Conservation (phyloP, 2,888 invertebrate species). For the Beris chalybata region DNA sequence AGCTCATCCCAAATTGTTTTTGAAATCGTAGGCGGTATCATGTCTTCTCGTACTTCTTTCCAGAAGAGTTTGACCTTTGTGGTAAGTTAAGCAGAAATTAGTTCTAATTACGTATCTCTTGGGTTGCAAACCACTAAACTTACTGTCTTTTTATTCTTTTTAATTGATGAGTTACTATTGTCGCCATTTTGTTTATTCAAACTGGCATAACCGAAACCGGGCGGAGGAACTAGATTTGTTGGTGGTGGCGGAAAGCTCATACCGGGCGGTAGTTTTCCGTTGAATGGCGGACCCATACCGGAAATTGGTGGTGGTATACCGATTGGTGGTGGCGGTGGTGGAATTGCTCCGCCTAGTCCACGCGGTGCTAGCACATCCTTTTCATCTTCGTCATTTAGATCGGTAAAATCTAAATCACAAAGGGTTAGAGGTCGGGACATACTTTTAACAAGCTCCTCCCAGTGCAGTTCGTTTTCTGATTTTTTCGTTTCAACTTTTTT, state of each 20-base stretch:
- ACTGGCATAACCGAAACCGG: conserved; percentile 56
- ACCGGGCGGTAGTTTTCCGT: conserved; percentile 49
- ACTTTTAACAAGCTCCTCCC: conserved; percentile 87
- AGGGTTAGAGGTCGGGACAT: conserved; percentile 76
- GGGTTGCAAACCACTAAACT: conserved; percentile 4
- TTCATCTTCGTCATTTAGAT: conserved; percentile 87
- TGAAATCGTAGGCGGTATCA: conserved; percentile 62
- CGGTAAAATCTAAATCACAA: conserved; percentile 96
- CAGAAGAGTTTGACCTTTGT: conserved; percentile 83
- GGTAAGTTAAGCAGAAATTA: background rate
- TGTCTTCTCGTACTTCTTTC: conserved; percentile 84
- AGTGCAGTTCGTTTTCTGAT: conserved; percentile 91
- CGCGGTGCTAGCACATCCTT: conserved; percentile 73
- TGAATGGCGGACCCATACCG: conserved; percentile 57
- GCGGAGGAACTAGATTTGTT: conserved; percentile 58
- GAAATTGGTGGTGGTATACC: conserved; percentile 62
- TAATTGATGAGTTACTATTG: conserved; percentile 59
- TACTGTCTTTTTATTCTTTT: conserved; percentile 93
- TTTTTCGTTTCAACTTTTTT: conserved; percentile 75
- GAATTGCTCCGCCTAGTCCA: conserved; percentile 66
- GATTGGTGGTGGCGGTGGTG: conserved; percentile 80
- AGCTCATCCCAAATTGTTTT: conserved; percentile 92
- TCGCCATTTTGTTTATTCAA: conserved; percentile 39
- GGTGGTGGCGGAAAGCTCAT: conserved; percentile 60
- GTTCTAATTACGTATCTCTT: background rate